Percentiles rank a stretch among this genome's conserved stretches.
These are phyloP conservation scores for Mirounga angustirostris DNA, from an alignment of 2,113 vertebrate species.

Conservation along the genomic window DNA sequence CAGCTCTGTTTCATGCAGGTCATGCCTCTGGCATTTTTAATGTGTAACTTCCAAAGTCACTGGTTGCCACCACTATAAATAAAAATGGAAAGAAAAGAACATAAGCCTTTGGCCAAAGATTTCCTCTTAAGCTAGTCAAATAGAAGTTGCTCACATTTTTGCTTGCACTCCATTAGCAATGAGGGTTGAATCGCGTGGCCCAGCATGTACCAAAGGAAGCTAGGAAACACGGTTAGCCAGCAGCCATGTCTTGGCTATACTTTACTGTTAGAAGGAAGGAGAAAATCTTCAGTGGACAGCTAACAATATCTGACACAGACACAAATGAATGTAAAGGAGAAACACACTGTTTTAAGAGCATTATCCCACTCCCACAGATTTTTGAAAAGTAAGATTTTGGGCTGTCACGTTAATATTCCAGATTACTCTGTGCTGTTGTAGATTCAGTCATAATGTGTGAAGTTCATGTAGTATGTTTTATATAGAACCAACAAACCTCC, in stretches of 20 bases:
- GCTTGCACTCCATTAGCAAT: not conserved
- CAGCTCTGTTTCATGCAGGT: not conserved
- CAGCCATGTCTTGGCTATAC: not conserved
- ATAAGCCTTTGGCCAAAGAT: not conserved
- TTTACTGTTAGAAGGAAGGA: not conserved
- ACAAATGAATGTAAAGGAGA: conserved; percentile 63
- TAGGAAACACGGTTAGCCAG: not conserved
- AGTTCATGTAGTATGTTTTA: not conserved
- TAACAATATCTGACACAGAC: not conserved
- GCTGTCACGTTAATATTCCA: not conserved
- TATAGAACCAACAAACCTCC: not conserved
- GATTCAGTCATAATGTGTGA: not conserved
- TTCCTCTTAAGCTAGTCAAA: not conserved
- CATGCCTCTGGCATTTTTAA: not conserved
- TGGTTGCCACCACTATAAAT: not conserved
- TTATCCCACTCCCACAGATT: conserved; percentile 47
- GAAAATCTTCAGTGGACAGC: not conserved
- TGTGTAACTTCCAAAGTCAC: not conserved
- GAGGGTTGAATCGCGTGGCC: not conserved
- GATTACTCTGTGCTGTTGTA: not conserved
- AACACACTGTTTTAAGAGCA: conserved; percentile 26
- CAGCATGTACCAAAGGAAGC: not conserved
- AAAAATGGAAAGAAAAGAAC: not conserved
- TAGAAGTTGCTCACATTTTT: not conserved
- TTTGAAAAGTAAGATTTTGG: conserved; percentile 70